Evolutionary conservation across 2,113 vertebrate species (phyloP).

Genomic region (Myotis lucifugus): DNA sequence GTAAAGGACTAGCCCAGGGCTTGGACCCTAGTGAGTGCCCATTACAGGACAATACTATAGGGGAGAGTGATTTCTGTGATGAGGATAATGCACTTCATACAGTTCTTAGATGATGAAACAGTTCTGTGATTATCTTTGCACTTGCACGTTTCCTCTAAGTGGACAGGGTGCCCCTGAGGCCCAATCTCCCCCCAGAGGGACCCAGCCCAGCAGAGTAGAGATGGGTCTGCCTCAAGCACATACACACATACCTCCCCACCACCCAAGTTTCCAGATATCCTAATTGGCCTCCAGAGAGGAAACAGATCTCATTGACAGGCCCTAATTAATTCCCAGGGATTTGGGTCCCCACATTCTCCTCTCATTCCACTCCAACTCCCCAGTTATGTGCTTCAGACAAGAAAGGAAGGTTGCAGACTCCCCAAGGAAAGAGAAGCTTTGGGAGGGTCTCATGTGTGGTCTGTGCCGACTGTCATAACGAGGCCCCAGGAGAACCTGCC

Average conservation of each 20-base stretch:
- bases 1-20: neutral
- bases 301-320: neutral
- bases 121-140: neutral
- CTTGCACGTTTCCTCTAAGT: neutral
- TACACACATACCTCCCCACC: neutral
- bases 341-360: neutral
- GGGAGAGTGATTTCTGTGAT: neutral
- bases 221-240: neutral
- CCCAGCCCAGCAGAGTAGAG: neutral
- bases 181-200: neutral
- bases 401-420: slow-evolving; percentile 57
- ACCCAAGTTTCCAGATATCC: neutral
- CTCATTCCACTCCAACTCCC: neutral
- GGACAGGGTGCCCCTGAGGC: neutral
- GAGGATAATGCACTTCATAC: neutral
- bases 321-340: slow-evolving; percentile 70
- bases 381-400: slow-evolving; percentile 41
- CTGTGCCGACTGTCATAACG: neutral
- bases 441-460: neutral
- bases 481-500: neutral
- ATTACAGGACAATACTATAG: neutral
- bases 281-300: slow-evolving; percentile 66
- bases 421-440: neutral
- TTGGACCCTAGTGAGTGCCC: neutral
- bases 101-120: neutral